Percentiles rank a stretch among this genome's conserved stretches.
Conservation (phyloP, 2,113 vertebrate genomes). For the Nematolebias whitei region DNA sequence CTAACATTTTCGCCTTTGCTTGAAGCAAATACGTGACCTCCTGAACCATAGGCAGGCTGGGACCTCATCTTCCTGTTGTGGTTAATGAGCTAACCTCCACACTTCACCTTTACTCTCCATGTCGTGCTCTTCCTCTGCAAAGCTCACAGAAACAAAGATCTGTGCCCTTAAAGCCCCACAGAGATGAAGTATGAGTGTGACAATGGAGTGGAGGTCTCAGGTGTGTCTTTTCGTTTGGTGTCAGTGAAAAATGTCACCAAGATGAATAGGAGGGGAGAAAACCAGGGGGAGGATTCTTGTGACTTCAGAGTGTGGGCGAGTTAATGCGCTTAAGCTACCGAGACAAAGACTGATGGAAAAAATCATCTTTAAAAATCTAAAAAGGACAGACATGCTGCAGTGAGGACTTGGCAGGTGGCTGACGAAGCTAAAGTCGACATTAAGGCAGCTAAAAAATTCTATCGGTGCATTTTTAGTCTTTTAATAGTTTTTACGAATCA, state of each 20-base stretch:
- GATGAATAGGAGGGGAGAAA: constrained; percentile 23
- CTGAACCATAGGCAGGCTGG: constrained; percentile 9
- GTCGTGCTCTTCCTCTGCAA: constrained; percentile 1
- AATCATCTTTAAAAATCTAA: constrained; percentile 5
- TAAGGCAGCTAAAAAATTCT: constrained; percentile 13
- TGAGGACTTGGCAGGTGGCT: constrained; percentile 16
- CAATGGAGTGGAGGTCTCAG: constrained; percentile 37
- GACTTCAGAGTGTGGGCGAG: constrained; percentile 10
- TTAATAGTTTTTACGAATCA: background rate
- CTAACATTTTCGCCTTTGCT: constrained; percentile 5
- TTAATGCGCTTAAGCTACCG: background rate
- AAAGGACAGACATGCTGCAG: background rate
- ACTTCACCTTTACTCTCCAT: constrained; percentile 20
- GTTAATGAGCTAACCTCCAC: constrained; percentile 18
- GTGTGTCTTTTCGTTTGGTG: constrained; percentile 24
- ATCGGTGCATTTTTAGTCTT: background rate
- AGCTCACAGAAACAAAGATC: constrained; percentile 9
- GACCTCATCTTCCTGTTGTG: constrained; percentile 5
- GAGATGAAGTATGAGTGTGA: constrained; percentile 34
- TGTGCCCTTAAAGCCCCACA: background rate
- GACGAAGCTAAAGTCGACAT: constrained; percentile 15
- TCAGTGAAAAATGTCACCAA: constrained; percentile 9
- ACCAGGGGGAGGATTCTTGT: background rate
- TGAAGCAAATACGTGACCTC: background rate
- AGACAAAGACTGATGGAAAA: constrained; percentile 1